Conservation (phyloP, 1,140 invertebrate genomes). For the Heliconius melpomene region DNA sequence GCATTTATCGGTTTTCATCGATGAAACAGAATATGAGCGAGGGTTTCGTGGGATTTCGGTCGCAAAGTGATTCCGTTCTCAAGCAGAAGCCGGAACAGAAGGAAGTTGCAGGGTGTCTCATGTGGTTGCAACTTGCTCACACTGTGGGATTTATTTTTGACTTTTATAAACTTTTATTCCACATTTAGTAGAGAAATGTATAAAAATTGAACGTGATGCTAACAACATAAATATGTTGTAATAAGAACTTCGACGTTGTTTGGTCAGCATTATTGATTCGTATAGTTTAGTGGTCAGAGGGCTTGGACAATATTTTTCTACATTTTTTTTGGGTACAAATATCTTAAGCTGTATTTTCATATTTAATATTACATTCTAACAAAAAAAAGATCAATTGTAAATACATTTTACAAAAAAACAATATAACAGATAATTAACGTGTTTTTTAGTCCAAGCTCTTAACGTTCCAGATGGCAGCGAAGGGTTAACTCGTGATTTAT, state of each 20-base stretch:
- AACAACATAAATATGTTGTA: too few species aligned
- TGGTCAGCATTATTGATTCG: too few species aligned
- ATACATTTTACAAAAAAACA: background rate
- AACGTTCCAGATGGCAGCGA: conserved; percentile 10
- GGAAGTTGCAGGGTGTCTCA: conserved; percentile 6
- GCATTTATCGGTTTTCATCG: conserved; percentile 23
- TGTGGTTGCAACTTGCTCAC: background rate
- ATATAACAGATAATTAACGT: background rate
- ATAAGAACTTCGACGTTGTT: too few species aligned
- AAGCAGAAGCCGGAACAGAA: conserved; percentile 53
- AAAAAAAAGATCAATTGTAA: too few species aligned
- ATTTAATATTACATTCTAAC: too few species aligned
- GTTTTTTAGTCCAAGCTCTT: background rate
- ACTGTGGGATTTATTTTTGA: background rate
- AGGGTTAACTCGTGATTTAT: conserved; percentile 60
- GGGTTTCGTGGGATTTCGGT: conserved; percentile 16
- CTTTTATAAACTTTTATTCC: too few species aligned
- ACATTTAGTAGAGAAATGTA: too few species aligned
- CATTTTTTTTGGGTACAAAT: too few species aligned
- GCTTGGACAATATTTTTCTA: too few species aligned
- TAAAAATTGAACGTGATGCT: too few species aligned
- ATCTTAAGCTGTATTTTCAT: too few species aligned
- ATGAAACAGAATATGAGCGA: conserved; percentile 14
- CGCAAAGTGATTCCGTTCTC: conserved; percentile 44
- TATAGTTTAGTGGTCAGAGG: too few species aligned